These are phyloP conservation scores for Eurystomus gularis DNA, from an alignment of 2,113 vertebrate genomes.

Conservation along the genomic window DNA sequence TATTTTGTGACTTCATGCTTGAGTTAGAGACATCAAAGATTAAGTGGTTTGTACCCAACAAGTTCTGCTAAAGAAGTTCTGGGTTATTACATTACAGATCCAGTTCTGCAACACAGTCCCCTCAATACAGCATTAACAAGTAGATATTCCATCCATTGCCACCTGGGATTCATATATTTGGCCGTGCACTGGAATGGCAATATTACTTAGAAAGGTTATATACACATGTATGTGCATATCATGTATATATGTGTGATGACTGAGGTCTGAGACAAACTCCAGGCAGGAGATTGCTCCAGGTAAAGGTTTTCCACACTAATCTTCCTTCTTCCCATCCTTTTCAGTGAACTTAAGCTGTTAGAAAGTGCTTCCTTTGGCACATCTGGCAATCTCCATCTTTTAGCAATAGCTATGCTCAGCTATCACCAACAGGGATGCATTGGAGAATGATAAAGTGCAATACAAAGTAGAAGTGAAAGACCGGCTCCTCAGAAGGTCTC, in stretches of 20 bases:
- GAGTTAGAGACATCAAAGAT: not conserved
- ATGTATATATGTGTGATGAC: not conserved
- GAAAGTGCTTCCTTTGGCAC: not conserved
- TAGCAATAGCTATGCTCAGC: not conserved
- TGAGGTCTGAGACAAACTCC: not conserved
- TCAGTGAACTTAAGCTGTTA: not conserved
- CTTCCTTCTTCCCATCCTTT: not conserved
- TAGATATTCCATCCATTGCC: not conserved
- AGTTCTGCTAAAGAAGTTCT: not conserved
- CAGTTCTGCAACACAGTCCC: not conserved
- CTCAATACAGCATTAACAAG: not conserved
- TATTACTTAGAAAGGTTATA: not conserved
- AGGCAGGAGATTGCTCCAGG: not conserved
- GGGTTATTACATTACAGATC: not conserved
- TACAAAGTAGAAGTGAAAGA: not conserved
- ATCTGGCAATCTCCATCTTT: not conserved
- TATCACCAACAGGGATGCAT: not conserved
- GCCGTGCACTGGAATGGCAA: not conserved
- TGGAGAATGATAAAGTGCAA: not conserved
- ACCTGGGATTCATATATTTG: not conserved
- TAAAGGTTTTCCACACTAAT: not conserved
- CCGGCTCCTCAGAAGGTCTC: not conserved
- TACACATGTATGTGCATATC: fast-evolving
- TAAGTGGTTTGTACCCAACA: not conserved
- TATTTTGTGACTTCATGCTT: not conserved